A percentile compares a stretch with the other conserved stretches of the same genome.
Evolutionary conservation across 2,797 vertebrate species (phyloP).

Genomic region (Platyrinchus mystaceus): DNA sequence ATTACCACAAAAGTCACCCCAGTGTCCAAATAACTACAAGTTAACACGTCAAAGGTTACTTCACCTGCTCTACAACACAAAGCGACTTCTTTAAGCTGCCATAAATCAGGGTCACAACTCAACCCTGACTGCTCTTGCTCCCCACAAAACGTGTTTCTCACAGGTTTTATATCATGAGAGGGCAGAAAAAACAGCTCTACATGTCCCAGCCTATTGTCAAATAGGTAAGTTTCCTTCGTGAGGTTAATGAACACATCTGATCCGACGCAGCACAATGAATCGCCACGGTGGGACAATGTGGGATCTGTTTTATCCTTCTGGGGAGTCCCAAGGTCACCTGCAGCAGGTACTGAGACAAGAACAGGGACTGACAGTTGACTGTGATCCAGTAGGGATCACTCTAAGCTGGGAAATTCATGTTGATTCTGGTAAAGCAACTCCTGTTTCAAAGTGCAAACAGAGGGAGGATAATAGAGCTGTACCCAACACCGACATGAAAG

Average conservation of each 20-base stretch:
- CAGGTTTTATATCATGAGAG: not conserved
- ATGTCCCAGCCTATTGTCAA: not conserved
- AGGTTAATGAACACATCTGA: not conserved
- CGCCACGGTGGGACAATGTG: not conserved
- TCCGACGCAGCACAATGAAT: not conserved
- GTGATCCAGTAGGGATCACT: not conserved
- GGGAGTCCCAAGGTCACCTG: conserved; percentile 3
- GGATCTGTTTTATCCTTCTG: not conserved
- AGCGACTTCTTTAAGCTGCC: not conserved
- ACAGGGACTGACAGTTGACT: not conserved
- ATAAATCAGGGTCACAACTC: not conserved
- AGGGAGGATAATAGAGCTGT: not conserved
- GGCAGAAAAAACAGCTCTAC: not conserved
- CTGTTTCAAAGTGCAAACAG: not conserved
- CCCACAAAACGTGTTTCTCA: not conserved
- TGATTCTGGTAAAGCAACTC: not conserved
- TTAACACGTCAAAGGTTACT: not conserved
- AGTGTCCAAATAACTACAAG: not conserved
- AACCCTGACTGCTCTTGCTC: not conserved
- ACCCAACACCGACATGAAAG: not conserved
- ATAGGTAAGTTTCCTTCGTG: not conserved
- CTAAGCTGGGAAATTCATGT: not conserved
- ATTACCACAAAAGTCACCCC: not conserved
- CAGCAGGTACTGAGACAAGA: not conserved
- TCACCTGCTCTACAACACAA: not conserved